A percentile compares a stretch with the other conserved stretches of the same genome.
Conservation (phyloP, 2,113 vertebrate genomes). For the Myxocyprinus asiaticus region DNA sequence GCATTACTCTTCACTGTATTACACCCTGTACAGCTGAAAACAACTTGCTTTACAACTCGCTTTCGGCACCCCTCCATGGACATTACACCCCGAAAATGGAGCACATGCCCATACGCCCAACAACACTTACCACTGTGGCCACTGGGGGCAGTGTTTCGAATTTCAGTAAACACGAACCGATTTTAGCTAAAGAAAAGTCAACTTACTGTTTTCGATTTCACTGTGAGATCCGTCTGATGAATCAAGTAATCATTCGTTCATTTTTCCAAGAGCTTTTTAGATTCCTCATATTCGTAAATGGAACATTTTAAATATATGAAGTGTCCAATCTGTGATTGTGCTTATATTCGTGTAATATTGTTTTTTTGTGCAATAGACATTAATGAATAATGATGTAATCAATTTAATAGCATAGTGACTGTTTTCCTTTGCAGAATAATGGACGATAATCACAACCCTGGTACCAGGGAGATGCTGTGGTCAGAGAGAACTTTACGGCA, state of each 20-base stretch:
- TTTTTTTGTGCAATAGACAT: background rate
- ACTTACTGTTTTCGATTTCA: too few relatives aligned
- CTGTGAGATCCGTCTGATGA: background rate
- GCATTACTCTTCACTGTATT: too few relatives aligned
- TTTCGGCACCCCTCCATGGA: too few relatives aligned
- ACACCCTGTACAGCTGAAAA: too few relatives aligned
- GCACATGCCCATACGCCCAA: too few relatives aligned
- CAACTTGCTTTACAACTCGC: too few relatives aligned
- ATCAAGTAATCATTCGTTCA: background rate
- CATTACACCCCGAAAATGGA: too few relatives aligned
- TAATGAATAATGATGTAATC: background rate
- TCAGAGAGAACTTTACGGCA: background rate
- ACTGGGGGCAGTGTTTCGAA: too few relatives aligned
- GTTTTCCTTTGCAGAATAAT: background rate
- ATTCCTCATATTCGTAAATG: background rate
- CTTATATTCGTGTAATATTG: background rate
- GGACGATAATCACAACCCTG: constrained; percentile 20
- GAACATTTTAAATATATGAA: background rate
- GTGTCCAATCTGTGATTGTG: background rate
- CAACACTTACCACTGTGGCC: too few relatives aligned
- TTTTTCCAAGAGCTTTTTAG: background rate
- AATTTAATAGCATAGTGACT: background rate
- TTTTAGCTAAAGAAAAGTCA: too few relatives aligned
- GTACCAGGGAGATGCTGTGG: background rate
- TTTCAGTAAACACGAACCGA: too few relatives aligned